Conservation (phyloP, 2,113 vertebrate genomes). For the Narcine bancroftii region DNA sequence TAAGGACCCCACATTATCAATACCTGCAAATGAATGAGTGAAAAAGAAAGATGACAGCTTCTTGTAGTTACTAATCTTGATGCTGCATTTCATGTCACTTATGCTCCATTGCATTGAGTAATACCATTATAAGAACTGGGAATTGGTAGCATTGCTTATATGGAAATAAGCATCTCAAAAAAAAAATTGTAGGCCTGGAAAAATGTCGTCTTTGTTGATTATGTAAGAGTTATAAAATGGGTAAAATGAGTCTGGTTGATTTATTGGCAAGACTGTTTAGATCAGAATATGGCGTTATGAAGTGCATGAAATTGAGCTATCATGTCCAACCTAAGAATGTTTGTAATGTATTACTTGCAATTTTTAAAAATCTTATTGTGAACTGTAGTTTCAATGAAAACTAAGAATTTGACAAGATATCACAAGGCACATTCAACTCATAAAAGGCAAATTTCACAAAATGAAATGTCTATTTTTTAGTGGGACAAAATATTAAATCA, state of each 20-base stretch:
- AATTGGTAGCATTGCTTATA: too few species aligned
- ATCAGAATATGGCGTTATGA: not conserved
- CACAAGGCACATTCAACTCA: not conserved
- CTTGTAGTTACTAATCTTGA: too few species aligned
- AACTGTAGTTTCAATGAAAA: not conserved
- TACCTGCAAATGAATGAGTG: too few species aligned
- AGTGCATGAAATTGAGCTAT: not conserved
- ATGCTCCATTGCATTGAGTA: too few species aligned
- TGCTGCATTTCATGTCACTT: too few species aligned
- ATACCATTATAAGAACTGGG: too few species aligned
- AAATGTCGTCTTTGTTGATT: not conserved
- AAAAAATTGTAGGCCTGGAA: not conserved
- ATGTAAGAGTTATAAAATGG: not conserved
- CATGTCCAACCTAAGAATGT: not conserved
- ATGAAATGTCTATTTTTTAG: not conserved
- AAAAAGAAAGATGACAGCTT: too few species aligned
- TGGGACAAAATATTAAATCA: not conserved
- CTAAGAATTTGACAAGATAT: not conserved
- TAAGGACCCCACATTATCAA: too few species aligned
- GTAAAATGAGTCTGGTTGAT: not conserved
- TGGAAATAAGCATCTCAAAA: not conserved
- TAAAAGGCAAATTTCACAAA: not conserved
- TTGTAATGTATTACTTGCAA: not conserved
- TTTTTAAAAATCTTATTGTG: conserved; percentile 11
- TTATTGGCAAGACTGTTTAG: not conserved